Evolutionary conservation across 2,888 invertebrate genomes (phyloP), one percentile per base, ranked within the genome.

Genomic region (Villa cingulata): DNA sequence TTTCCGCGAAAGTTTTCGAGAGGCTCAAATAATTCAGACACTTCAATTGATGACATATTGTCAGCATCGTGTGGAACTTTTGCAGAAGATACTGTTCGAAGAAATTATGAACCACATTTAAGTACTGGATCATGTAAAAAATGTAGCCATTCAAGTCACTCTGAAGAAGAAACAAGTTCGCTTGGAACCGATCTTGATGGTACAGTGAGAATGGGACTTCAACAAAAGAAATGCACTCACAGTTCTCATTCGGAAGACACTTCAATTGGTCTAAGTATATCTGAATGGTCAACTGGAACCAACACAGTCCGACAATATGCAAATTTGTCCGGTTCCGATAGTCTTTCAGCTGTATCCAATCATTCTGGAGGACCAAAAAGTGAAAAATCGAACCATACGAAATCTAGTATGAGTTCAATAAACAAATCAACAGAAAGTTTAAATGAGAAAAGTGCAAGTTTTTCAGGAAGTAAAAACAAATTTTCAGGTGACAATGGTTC

Each of bases 221-320:
- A 84, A 56, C 84, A 81, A 51, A 83, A 84, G 59, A 86, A 84
- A 62, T 86, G 85, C 59, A 86, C 86, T 0, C 84, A 86, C 55
- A 83, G 86, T 57, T 83, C 86, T 0, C 86, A 86, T 66, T 86
- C 87, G 7, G 87, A 88, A 66, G 88, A 88, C 58, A 88, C 88
- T 0, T 88, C 88, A 0, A 81, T 87, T 62, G 87, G 87, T 17
- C 70, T 88, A 29, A 87, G 87, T 59, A 81, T 86, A 59, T 87
- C 87, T 3, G 88, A 89, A 60, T 88, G 87, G 86, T 87, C 87
- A 0, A 87, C 86, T 36, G 87, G 86, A 45, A 87, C 86, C 1
- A 87, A 85, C 55, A 87, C 87, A 0, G 87, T 87, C 1, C 78
- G 83, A 1, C 83, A 86, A 61, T 87, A 83, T 58, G 83, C 81